Evolutionary conservation across 1,140 invertebrate genomes (phyloP).

Genomic region (Chironomus tepperi): DNA sequence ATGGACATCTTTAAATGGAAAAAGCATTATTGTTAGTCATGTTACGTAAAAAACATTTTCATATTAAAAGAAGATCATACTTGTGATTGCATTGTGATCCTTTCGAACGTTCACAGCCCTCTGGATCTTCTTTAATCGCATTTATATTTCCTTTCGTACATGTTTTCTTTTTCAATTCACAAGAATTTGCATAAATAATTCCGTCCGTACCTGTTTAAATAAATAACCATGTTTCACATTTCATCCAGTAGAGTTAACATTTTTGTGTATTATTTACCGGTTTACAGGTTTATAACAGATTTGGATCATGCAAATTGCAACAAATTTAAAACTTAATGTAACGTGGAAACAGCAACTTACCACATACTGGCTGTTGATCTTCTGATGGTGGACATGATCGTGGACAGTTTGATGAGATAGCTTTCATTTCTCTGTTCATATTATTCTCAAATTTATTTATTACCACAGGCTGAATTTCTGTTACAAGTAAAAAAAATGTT

Average conservation of each 20-base stretch:
- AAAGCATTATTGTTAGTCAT: background rate
- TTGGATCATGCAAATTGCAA: too few species aligned
- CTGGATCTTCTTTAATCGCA: conserved; percentile 44
- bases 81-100: conserved; percentile 63
- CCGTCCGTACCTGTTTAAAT: conserved; percentile 51
- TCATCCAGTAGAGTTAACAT: too few species aligned
- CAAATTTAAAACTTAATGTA: too few species aligned
- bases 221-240: too few species aligned
- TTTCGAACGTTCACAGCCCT: conserved; percentile 53
- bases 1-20: conserved; percentile 57
- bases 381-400: conserved; percentile 63
- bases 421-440: conserved; percentile 11
- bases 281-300: too few species aligned
- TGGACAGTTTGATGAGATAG: conserved; percentile 50
- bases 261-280: too few species aligned
- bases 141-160: conserved; percentile 67
- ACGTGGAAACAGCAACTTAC: conserved; percentile 31
- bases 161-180: conserved; percentile 85
- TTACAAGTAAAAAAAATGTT: background rate
- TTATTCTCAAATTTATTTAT: background rate
- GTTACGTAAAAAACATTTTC: background rate
- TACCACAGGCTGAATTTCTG: background rate
- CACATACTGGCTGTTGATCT: conserved; percentile 70
- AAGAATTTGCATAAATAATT: conserved; percentile 78
- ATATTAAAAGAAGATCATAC: background rate